Conservation (phyloP, 2,888 invertebrate genomes). For the Athrips mouffetella region DNA sequence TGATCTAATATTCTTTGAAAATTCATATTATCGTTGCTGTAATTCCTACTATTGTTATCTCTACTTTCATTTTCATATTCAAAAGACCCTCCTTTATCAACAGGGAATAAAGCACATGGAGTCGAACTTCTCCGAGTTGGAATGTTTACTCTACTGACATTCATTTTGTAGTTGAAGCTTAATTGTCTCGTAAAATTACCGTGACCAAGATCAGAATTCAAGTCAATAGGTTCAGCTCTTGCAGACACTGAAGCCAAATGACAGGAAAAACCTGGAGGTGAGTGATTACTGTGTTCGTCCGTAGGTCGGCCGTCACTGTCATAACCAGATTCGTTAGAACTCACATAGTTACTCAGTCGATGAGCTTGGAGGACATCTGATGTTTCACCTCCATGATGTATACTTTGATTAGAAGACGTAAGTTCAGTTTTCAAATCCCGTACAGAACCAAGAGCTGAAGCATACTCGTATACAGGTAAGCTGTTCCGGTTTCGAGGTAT, state of each 20-base stretch:
- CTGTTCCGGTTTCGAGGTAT: constrained; percentile 72
- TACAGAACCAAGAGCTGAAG: constrained; percentile 57
- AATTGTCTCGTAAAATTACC: constrained; percentile 63
- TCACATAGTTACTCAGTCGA: constrained; percentile 84
- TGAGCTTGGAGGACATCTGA: constrained; percentile 79
- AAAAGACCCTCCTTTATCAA: constrained; percentile 53
- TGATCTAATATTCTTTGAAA: constrained; percentile 44
- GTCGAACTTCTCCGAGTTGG: constrained; percentile 69
- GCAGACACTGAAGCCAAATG: constrained; percentile 55
- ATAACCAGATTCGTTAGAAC: constrained; percentile 90
- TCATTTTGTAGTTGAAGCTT: constrained; percentile 69
- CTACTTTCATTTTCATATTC: constrained; percentile 54
- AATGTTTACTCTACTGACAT: constrained; percentile 59
- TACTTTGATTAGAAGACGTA: constrained; percentile 68
- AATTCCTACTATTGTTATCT: constrained; percentile 41
- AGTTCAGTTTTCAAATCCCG: constrained; percentile 64
- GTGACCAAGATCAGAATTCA: constrained; percentile 48
- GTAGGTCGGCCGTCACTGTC: constrained; percentile 85
- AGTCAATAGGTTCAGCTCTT: constrained; percentile 42
- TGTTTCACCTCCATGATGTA: constrained; percentile 74
- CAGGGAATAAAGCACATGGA: constrained; percentile 67
- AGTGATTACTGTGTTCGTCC: constrained; percentile 75
- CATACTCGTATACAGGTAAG: constrained; percentile 71
- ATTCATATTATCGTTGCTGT: constrained; percentile 35
- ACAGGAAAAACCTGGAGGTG: constrained; percentile 74